phyloP scores from a whole-genome alignment of 2,888 invertebrate genomes.

The Caenorhabditis panamensis region DNA sequence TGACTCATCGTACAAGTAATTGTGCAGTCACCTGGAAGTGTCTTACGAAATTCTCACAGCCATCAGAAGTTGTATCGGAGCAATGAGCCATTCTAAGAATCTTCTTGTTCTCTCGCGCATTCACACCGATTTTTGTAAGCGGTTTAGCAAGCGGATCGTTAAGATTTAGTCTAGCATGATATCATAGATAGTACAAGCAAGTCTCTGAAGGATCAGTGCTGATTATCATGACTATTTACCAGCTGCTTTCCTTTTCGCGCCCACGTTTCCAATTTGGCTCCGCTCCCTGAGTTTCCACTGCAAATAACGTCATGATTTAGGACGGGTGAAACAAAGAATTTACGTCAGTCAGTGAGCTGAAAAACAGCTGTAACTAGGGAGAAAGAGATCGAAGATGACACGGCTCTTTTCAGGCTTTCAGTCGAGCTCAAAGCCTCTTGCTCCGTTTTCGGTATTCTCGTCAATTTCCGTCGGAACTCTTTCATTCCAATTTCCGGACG shows the following conservation, averaged over 20 bases:
- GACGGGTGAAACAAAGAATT: not conserved
- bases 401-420: too few relatives aligned
- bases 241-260: constrained; percentile 5
- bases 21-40: constrained; percentile 34
- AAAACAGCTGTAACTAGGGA: not conserved
- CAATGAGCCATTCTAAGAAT: too few relatives aligned
- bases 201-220: too few relatives aligned
- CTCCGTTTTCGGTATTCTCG: not conserved
- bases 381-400: not conserved
- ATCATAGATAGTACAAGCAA: too few relatives aligned
- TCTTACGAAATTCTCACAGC: constrained; percentile 16
- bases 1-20: constrained; percentile 35
- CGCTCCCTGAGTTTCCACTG: not conserved
- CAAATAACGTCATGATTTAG: constrained; percentile 1
- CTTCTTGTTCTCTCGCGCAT: too few relatives aligned
- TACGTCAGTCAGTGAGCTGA: not conserved
- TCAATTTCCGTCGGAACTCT: not conserved
- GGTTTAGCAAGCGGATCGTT: too few relatives aligned
- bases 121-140: too few relatives aligned
- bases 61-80: not conserved
- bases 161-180: too few relatives aligned
- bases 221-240: not conserved
- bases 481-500: constrained; percentile 27
- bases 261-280: constrained; percentile 10
- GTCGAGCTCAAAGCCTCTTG: too few relatives aligned